Percentiles rank a stretch among this genome's conserved stretches.
These are phyloP conservation scores for Furnarius figulus DNA, from an alignment of 2,113 vertebrate species.

Conservation along the genomic window DNA sequence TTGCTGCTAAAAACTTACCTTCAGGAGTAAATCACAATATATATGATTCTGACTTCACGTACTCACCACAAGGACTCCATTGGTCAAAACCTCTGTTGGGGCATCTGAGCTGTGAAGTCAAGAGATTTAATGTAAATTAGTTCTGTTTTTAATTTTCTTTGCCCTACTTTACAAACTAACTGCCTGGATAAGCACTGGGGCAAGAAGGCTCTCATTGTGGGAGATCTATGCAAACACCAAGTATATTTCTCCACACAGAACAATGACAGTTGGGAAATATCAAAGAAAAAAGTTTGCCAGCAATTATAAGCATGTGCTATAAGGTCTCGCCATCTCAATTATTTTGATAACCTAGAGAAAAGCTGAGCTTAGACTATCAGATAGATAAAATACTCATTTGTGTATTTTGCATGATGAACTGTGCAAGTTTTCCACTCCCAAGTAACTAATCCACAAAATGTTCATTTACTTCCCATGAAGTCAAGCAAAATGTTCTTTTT, in stretches of 20 bases:
- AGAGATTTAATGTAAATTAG: background rate
- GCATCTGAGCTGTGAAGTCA: constrained; percentile 65
- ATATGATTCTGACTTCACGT: background rate
- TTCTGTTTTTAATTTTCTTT: background rate
- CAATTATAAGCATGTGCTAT: background rate
- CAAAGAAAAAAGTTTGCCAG: background rate
- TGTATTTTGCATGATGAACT: background rate
- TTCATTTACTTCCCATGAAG: background rate
- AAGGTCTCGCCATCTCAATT: background rate
- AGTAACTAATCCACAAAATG: background rate
- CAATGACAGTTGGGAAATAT: fast-evolving
- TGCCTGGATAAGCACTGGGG: background rate
- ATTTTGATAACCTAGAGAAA: background rate
- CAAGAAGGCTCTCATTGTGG: background rate
- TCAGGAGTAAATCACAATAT: background rate
- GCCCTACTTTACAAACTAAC: background rate
- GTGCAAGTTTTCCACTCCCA: background rate
- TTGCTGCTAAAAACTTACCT: background rate
- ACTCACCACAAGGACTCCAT: constrained; percentile 82
- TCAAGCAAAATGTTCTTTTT: background rate
- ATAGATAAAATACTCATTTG: background rate
- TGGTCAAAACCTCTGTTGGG: constrained; percentile 72
- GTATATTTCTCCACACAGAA: background rate
- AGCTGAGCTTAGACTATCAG: background rate
- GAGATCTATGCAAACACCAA: background rate